A percentile compares a stretch with the other conserved stretches of the same genome.
These are phyloP conservation scores for Musca vetustissima DNA, from an alignment of 1,140 invertebrate species.

Conservation along the genomic window DNA sequence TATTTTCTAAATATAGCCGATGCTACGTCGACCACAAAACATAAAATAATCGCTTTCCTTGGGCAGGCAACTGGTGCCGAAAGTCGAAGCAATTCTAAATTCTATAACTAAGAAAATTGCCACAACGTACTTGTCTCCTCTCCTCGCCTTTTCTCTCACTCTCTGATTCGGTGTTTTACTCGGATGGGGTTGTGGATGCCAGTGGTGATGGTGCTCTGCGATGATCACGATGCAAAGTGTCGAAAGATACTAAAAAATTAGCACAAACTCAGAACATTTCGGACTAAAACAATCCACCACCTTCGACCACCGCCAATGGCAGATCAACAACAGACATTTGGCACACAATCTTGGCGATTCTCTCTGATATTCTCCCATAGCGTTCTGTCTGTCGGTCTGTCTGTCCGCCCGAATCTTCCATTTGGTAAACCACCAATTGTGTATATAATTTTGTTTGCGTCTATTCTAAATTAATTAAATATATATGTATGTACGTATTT, in stretches of 20 bases:
- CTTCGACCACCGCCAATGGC: not conserved
- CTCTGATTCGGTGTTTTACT: too few species aligned
- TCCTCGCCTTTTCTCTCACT: too few species aligned
- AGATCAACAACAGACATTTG: constrained; percentile 1
- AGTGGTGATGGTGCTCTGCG: not conserved
- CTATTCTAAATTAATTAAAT: too few species aligned
- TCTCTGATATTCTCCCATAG: not conserved
- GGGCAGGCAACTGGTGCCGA: too few species aligned
- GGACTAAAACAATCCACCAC: not conserved
- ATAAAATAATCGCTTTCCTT: not conserved
- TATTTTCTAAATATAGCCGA: constrained; percentile 8
- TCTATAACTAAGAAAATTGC: too few species aligned
- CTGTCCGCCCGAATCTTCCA: too few species aligned
- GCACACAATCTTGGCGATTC: not conserved
- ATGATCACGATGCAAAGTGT: constrained; percentile 26
- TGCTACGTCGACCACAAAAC: not conserved
- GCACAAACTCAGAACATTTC: constrained; percentile 12
- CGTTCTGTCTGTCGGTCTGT: not conserved
- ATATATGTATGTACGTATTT: too few species aligned
- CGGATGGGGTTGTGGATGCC: too few species aligned
- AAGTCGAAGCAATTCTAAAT: too few species aligned
- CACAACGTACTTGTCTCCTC: too few species aligned
- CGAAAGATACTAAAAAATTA: constrained; percentile 27
- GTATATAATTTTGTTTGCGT: too few species aligned
- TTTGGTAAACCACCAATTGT: too few species aligned